Conservation (phyloP, 2,113 vertebrate species). For the Galeopterus variegatus region DNA sequence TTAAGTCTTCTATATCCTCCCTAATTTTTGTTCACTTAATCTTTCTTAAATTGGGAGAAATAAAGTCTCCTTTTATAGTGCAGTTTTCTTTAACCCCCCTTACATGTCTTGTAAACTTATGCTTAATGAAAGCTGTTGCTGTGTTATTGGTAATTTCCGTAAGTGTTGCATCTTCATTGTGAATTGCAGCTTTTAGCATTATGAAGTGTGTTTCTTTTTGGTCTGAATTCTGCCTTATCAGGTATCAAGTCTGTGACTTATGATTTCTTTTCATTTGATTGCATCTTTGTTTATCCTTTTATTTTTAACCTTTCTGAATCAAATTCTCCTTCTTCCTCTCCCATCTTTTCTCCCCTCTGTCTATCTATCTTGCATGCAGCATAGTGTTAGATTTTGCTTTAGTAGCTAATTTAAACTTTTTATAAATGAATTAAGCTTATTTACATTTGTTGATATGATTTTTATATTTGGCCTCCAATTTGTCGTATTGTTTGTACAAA, state of each 20-base stretch:
- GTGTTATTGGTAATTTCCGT: not conserved
- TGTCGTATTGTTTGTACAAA: not conserved
- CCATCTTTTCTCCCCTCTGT: not conserved
- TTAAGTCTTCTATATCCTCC: not conserved
- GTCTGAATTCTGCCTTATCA: not conserved
- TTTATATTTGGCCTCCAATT: not conserved
- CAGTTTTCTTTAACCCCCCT: not conserved
- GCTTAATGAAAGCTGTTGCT: not conserved
- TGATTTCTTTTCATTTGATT: not conserved
- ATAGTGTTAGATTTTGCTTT: not conserved
- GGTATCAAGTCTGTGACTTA: not conserved
- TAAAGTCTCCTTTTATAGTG: not conserved
- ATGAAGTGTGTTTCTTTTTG: not conserved
- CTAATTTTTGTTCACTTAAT: not conserved
- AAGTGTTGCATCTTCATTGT: not conserved
- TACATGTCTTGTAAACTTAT: not conserved
- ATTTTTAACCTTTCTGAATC: constrained; percentile 23
- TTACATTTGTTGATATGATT: not conserved
- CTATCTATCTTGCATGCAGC: not conserved
- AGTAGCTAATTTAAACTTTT: not conserved
- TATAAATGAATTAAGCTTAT: not conserved
- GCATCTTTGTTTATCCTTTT: not conserved
- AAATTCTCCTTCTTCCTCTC: not conserved
- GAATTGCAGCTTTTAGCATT: not conserved
- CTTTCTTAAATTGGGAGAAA: not conserved